phyloP scores from a whole-genome alignment of 2,797 vertebrate species.

The Toxotes lorentzi region DNA sequence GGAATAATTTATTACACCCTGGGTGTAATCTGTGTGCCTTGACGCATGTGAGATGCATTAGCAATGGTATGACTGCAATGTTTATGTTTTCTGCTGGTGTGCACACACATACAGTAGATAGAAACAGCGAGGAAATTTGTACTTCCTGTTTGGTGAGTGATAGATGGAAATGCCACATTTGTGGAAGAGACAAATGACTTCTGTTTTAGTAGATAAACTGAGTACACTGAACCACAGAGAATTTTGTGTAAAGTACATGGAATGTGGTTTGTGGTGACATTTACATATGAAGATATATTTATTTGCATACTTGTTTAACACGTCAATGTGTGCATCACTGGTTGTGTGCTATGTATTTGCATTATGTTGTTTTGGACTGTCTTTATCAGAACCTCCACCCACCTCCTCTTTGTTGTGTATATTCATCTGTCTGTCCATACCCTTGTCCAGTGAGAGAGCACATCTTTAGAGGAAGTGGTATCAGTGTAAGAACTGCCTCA shows the following conservation, averaged over 20 bases:
- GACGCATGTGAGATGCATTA: slow-evolving; percentile 54
- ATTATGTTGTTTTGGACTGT: slow-evolving; percentile 1
- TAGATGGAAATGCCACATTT: slow-evolving; percentile 42
- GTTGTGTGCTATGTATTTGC: background rate
- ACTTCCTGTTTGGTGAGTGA: slow-evolving; percentile 60
- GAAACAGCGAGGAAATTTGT: slow-evolving; percentile 47
- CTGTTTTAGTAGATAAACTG: slow-evolving; percentile 23
- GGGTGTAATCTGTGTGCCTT: slow-evolving; percentile 32
- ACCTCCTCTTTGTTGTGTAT: background rate
- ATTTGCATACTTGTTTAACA: slow-evolving; percentile 24
- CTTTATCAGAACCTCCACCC: background rate
- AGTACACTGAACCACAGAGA: slow-evolving; percentile 13
- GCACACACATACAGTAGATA: slow-evolving; percentile 18
- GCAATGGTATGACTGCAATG: slow-evolving; percentile 26
- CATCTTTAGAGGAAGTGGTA: slow-evolving; percentile 67
- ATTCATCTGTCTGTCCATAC: slow-evolving; percentile 29
- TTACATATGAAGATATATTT: background rate
- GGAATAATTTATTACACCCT: slow-evolving; percentile 35
- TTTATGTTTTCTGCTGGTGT: slow-evolving; percentile 46
- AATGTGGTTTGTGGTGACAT: slow-evolving; percentile 6
- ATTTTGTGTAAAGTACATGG: slow-evolving; percentile 16
- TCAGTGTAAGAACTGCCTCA: slow-evolving; percentile 55
- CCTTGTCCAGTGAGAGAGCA: slow-evolving; percentile 20
- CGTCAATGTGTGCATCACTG: background rate
- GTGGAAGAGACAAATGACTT: slow-evolving; percentile 45